Percentiles rank a stretch among this genome's conserved stretches.
Evolutionary conservation across 2,888 invertebrate genomes (phyloP).

Genomic region (Ochropleura leucogaster): DNA sequence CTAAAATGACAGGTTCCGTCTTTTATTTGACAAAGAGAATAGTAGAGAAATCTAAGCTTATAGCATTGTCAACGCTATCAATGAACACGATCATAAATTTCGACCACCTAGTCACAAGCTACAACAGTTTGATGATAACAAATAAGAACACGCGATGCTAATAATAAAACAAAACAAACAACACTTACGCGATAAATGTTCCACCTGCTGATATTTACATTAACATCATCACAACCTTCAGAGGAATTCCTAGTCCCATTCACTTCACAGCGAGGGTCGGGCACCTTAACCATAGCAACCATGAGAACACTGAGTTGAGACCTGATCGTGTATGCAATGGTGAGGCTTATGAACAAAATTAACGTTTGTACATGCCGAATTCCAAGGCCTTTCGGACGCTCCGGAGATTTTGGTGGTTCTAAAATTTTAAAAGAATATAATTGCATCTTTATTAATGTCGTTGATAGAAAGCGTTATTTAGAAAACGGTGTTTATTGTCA

Average conservation of each 20-base stretch:
- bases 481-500: background rate
- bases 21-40: background rate
- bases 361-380: slow-evolving; percentile 77
- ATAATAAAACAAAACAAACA: slow-evolving; percentile 29
- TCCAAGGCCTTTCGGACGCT: slow-evolving; percentile 74
- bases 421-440: slow-evolving; percentile 45
- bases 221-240: slow-evolving; percentile 25
- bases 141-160: background rate
- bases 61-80: too few relatives aligned
- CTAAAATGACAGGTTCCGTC: background rate
- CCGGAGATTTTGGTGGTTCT: slow-evolving; percentile 22
- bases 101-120: background rate
- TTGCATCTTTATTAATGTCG: slow-evolving; percentile 9
- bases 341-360: slow-evolving; percentile 76
- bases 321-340: slow-evolving; percentile 71
- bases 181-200: slow-evolving; percentile 76
- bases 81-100: background rate
- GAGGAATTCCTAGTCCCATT: slow-evolving; percentile 26
- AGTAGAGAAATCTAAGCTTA: background rate
- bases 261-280: slow-evolving; percentile 32
- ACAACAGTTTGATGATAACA: background rate
- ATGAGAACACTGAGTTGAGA: slow-evolving; percentile 78
- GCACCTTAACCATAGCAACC: slow-evolving; percentile 79
- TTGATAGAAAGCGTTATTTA: background rate
- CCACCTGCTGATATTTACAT: slow-evolving; percentile 49